These are phyloP conservation scores for Glandiceps talaboti DNA, from an alignment of 53 echinoderm and acorn worm genomes.

Conservation along the genomic window DNA sequence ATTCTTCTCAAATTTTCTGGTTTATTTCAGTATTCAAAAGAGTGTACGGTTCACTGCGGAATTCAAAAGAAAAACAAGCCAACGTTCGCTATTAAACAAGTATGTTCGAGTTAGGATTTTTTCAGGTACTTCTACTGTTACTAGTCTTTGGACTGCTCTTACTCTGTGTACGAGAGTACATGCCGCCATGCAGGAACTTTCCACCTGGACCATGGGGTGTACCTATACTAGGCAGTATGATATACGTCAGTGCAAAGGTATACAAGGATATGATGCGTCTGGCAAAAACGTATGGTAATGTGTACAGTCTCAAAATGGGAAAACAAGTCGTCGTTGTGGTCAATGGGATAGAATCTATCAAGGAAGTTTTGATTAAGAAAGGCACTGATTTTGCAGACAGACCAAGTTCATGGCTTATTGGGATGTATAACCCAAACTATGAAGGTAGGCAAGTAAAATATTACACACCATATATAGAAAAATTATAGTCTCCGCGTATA, in stretches of 20 bases:
- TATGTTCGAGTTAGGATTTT: too few species aligned
- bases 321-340: conserved; percentile 24
- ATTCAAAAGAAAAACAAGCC: too few species aligned
- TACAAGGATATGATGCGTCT: not conserved
- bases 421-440: conserved; percentile 16
- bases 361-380: conserved; percentile 20
- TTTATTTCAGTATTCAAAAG: too few species aligned
- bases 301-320: conserved; percentile 25
- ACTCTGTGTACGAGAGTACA: not conserved
- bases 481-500: too few species aligned
- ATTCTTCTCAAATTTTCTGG: too few species aligned
- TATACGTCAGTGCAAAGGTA: not conserved
- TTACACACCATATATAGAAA: too few species aligned
- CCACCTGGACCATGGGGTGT: not conserved
- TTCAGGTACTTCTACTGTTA: not conserved
- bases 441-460: too few species aligned
- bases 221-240: not conserved
- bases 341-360: conserved; percentile 23
- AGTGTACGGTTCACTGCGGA: too few species aligned
- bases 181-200: not conserved
- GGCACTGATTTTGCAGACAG: conserved; percentile 31
- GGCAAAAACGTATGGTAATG: conserved; percentile 21
- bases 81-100: too few species aligned
- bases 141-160: not conserved
- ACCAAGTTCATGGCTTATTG: not conserved